A percentile compares a stretch with the other conserved stretches of the same genome.
phyloP scores from a whole-genome alignment of 2,797 vertebrate species.

The Rhinella marina region DNA sequence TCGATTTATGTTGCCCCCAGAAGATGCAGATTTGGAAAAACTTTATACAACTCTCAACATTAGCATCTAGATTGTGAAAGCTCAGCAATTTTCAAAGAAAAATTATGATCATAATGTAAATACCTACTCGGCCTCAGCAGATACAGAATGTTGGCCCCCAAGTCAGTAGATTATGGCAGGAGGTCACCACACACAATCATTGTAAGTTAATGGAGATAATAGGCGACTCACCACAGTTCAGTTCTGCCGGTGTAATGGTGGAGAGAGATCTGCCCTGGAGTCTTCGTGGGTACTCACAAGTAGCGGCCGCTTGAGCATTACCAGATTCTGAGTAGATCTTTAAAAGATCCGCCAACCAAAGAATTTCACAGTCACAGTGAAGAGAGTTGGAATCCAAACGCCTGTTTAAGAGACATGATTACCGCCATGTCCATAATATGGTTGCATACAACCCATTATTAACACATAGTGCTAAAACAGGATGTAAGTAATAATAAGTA shows the following conservation, averaged over 20 bases:
- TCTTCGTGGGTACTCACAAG: slow-evolving; percentile 89
- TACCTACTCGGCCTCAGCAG: too few species aligned
- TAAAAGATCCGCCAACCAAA: slow-evolving; percentile 94
- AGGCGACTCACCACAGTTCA: slow-evolving; percentile 88
- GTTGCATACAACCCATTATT: not conserved
- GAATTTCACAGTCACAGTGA: slow-evolving; percentile 94
- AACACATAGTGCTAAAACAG: not conserved
- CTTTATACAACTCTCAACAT: not conserved
- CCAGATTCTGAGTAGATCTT: slow-evolving; percentile 91
- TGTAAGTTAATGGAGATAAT: not conserved
- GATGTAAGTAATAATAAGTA: not conserved
- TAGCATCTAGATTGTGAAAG: not conserved
- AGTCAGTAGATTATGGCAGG: not conserved
- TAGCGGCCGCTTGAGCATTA: slow-evolving; percentile 93
- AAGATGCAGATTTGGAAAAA: not conserved
- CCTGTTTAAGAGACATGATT: slow-evolving; percentile 69
- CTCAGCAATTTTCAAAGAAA: not conserved
- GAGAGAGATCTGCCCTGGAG: slow-evolving; percentile 95
- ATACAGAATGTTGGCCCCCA: not conserved
- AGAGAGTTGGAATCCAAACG: slow-evolving; percentile 94
- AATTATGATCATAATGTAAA: too few species aligned
- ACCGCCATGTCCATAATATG: not conserved
- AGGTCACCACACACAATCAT: not conserved
- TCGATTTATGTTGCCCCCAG: not conserved
- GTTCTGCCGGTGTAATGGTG: slow-evolving; percentile 90